Percentiles rank a stretch among this genome's conserved stretches.
Evolutionary conservation across 2,888 invertebrate genomes (phyloP).

Genomic region (Thalpophila matura): DNA sequence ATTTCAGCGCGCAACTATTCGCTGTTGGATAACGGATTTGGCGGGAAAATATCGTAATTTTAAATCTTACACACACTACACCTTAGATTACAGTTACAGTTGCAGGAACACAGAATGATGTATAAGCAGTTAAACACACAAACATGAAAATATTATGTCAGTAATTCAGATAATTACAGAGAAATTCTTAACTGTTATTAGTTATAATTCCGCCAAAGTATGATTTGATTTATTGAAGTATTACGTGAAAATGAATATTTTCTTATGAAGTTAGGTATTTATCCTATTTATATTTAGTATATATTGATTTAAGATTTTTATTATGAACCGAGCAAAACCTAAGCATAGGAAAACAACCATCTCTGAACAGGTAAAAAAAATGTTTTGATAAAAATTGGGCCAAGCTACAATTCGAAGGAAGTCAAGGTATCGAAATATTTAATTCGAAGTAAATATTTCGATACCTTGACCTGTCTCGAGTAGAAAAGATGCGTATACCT

Average conservation of each 20-base stretch:
- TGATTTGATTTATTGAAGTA: constrained; percentile 17
- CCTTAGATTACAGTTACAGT: constrained; percentile 8
- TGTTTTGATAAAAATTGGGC: too few species aligned
- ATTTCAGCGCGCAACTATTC: constrained; percentile 44
- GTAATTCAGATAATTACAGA: constrained; percentile 12
- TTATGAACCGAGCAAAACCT: too few species aligned
- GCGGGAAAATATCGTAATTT: constrained; percentile 37
- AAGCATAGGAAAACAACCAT: too few species aligned
- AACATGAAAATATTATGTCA: constrained; percentile 10
- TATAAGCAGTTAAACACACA: constrained; percentile 3
- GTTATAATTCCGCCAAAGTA: not conserved
- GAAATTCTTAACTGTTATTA: not conserved
- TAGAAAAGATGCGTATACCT: too few species aligned
- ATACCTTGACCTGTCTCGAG: too few species aligned
- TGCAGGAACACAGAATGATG: constrained; percentile 19
- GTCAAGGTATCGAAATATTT: too few species aligned
- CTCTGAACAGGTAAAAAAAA: too few species aligned
- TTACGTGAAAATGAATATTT: not conserved
- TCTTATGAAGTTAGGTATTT: not conserved
- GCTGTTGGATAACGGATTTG: constrained; percentile 67
- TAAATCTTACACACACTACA: constrained; percentile 19
- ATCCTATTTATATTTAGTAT: too few species aligned
- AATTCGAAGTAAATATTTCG: too few species aligned
- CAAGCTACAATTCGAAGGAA: too few species aligned
- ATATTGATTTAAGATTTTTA: too few species aligned